Evolutionary conservation across 2,113 vertebrate species (phyloP), one percentile per base, ranked within the genome.

Genomic region (Grallaria varia): DNA sequence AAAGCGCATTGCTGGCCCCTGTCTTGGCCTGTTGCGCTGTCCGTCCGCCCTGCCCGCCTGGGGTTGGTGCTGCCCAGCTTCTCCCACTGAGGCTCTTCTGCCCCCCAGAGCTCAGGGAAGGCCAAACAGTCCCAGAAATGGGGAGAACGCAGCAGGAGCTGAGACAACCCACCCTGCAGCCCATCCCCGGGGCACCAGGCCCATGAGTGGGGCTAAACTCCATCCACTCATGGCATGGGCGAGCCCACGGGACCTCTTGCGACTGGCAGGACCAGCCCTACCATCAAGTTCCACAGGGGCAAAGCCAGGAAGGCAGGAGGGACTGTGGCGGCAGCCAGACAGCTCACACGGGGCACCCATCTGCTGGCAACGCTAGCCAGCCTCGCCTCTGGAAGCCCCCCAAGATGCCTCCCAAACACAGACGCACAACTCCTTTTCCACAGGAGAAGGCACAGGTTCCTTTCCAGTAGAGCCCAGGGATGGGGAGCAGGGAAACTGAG

Each of bases 181-280:
- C 64, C 75, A 28, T 15, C 23, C 62, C 52, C 1, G 3, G 42
- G 74, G 37, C 5, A 7, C 23, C 3, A 2, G 42, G 75, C 25
- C 9, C 12, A n/a, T 1, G 9, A 40, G 39, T 2, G 4, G 42
- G 33, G 30, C 3, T 5, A 5, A 15, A 52, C 35, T 73, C 49
- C 9, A 21, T 0, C 6, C 19, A n/a, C 4, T 0, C 40, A 8
- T 1, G 7, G 27, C 30, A 33, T 0, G 8, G 72, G 42, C 59
- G 47, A 78, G 37, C 31, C 47, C 3, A 1, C 1, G 4, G 39
- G 16, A 40, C 55, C 81, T 77, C 35, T 55, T 33, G 42, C 16
- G 25, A 28, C 15, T 15, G 71, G 19, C 1, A 0, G 31, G 40
- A 24, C 24, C 71, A 83, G 75, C 42, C 44, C 35, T 18, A 5